A percentile compares a stretch with the other conserved stretches of the same genome.
phyloP scores from a whole-genome alignment of 2,888 invertebrate species.

The Aproaerema taeniolella region DNA sequence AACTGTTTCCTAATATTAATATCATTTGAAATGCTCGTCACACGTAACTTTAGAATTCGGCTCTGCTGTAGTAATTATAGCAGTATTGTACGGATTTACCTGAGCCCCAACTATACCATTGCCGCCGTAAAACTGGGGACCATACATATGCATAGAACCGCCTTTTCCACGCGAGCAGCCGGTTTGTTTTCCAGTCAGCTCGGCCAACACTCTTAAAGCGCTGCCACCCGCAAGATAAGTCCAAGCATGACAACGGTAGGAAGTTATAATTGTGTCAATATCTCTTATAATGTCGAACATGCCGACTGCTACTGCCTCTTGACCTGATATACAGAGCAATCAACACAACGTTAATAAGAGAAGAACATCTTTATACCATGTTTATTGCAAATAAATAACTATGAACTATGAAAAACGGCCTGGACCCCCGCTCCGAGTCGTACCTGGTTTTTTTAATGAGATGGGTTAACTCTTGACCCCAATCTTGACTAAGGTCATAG shows the following conservation, averaged over 20 bases:
- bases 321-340: slow-evolving; percentile 46
- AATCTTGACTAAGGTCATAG: too few relatives aligned
- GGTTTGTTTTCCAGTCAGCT: slow-evolving; percentile 90
- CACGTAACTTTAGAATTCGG: too few relatives aligned
- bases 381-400: background rate
- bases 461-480: too few relatives aligned
- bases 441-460: too few relatives aligned
- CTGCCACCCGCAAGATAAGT: slow-evolving; percentile 93
- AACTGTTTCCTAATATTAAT: too few relatives aligned
- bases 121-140: slow-evolving; percentile 94
- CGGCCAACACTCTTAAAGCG: slow-evolving; percentile 87
- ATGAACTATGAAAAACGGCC: background rate
- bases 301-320: slow-evolving; percentile 85
- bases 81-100: slow-evolving; percentile 67
- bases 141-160: slow-evolving; percentile 99
- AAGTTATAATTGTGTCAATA: slow-evolving; percentile 93
- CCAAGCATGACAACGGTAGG: slow-evolving; percentile 99
- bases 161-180: slow-evolving; percentile 98
- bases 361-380: too few relatives aligned
- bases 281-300: slow-evolving; percentile 91
- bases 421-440: too few relatives aligned
- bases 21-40: too few relatives aligned
- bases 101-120: slow-evolving; percentile 99
- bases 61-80: too few relatives aligned
- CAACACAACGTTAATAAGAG: too few relatives aligned